phyloP scores from a whole-genome alignment of 2,888 invertebrate species.

The Chymomyza fuscimana region DNA sequence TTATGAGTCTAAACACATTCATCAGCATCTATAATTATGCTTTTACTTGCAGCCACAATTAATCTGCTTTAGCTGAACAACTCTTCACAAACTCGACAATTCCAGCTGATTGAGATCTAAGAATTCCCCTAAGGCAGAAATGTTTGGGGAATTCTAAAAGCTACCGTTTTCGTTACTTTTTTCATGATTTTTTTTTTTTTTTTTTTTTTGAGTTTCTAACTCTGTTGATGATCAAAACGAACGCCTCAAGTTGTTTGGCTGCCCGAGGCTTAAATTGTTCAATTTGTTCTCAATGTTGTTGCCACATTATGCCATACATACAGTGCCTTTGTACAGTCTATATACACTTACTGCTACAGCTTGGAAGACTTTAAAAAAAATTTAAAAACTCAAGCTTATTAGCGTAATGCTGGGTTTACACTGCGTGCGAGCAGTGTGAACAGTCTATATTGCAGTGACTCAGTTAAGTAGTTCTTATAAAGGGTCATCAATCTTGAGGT shows the following conservation, averaged over 20 bases:
- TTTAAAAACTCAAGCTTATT: too few species aligned
- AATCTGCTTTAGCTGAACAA: neutral
- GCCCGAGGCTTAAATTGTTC: neutral
- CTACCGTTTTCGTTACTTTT: conserved; percentile 5
- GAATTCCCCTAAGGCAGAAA: neutral
- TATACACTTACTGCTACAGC: neutral
- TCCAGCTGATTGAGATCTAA: neutral
- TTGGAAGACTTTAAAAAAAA: neutral
- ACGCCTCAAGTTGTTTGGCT: conserved; percentile 1
- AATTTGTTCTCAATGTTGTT: neutral
- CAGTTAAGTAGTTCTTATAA: too few species aligned
- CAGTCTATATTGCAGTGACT: too few species aligned
- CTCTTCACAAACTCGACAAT: neutral
- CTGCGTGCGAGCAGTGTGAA: too few species aligned
- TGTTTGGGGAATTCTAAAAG: conserved; percentile 9
- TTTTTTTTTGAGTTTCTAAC: neutral
- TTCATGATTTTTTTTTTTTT: neutral
- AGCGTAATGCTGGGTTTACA: too few species aligned
- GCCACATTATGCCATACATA: neutral
- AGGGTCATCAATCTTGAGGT: too few species aligned
- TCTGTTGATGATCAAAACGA: neutral
- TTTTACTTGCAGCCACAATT: neutral
- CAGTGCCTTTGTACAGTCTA: neutral
- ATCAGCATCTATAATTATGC: neutral
- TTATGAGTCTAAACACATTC: neutral